Percentiles rank a stretch among this genome's conserved stretches.
Conservation (phyloP, 2,888 invertebrate genomes). For the Aleiodes alternator region DNA sequence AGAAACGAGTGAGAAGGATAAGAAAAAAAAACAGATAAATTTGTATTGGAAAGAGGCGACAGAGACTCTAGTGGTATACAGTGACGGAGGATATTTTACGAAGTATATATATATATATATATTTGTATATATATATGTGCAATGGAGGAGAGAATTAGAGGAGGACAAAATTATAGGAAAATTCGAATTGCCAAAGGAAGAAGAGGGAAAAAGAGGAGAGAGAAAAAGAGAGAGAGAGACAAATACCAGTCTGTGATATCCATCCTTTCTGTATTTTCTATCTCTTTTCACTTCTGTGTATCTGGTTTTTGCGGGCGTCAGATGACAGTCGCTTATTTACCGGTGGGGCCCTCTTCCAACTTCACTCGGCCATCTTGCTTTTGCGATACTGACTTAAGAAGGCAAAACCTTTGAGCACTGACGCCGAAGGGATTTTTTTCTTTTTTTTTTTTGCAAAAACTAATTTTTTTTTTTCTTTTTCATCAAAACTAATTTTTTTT, state of each 20-base stretch:
- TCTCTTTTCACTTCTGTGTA: constrained; percentile 62
- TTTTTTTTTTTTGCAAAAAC: constrained; percentile 24
- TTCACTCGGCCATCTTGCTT: constrained; percentile 72
- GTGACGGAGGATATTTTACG: constrained; percentile 15
- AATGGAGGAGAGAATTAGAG: constrained; percentile 34
- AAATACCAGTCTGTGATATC: constrained; percentile 66
- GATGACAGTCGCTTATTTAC: constrained; percentile 75
- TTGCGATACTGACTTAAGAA: constrained; percentile 70
- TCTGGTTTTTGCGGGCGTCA: constrained; percentile 74
- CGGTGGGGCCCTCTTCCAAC: constrained; percentile 58
- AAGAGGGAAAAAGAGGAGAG: constrained; percentile 33
- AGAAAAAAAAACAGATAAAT: constrained; percentile 20
- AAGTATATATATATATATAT: neutral
- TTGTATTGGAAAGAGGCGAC: constrained; percentile 21
- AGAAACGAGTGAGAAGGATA: constrained; percentile 46
- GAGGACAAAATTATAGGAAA: constrained; percentile 43
- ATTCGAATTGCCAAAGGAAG: constrained; percentile 30
- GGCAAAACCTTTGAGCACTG: constrained; percentile 54
- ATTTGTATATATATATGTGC: neutral
- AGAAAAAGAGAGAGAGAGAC: constrained; percentile 48
- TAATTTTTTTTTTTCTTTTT: constrained; percentile 15
- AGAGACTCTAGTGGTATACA: constrained; percentile 17
- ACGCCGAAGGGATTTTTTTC: constrained; percentile 52
- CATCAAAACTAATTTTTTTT: too few relatives aligned
- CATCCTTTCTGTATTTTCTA: constrained; percentile 43